Evolutionary conservation across 2,888 invertebrate genomes (phyloP).

Genomic region (Stenotaenia linearis): DNA sequence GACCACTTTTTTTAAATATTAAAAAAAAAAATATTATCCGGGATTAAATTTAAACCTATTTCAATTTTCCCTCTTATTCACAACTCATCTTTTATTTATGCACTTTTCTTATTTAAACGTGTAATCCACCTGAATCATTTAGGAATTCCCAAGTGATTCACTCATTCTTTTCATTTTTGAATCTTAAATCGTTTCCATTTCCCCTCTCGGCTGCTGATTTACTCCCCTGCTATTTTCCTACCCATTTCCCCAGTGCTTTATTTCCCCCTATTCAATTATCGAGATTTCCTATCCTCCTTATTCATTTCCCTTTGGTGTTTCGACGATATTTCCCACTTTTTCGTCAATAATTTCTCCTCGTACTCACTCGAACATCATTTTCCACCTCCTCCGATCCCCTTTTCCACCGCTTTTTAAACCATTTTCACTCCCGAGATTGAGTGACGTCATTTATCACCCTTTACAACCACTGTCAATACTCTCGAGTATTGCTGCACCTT

Average conservation of each 20-base stretch:
- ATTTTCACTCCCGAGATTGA: background rate
- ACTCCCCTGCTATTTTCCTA: background rate
- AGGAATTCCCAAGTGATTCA: constrained; percentile 3
- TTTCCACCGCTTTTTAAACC: background rate
- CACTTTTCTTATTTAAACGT: background rate
- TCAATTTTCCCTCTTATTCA: background rate
- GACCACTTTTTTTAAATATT: background rate
- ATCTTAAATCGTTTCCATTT: background rate
- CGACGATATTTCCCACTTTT: background rate
- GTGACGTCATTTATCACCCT: constrained; percentile 19
- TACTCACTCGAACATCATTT: background rate
- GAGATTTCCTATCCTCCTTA: background rate
- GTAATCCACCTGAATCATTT: constrained; percentile 17
- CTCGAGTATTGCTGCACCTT: constrained; percentile 22
- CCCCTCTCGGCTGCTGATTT: background rate
- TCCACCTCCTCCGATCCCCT: background rate
- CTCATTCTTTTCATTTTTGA: background rate
- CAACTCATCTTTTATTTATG: background rate
- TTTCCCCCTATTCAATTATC: constrained; percentile 10
- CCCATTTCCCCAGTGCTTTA: constrained; percentile 14
- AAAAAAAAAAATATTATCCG: background rate
- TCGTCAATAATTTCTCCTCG: background rate
- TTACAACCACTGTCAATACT: constrained; percentile 20
- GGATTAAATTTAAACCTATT: background rate
- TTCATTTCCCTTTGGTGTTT: background rate